These are phyloP conservation scores for Caradrina kadenii DNA, from an alignment of 2,888 invertebrate species.

Conservation along the genomic window DNA sequence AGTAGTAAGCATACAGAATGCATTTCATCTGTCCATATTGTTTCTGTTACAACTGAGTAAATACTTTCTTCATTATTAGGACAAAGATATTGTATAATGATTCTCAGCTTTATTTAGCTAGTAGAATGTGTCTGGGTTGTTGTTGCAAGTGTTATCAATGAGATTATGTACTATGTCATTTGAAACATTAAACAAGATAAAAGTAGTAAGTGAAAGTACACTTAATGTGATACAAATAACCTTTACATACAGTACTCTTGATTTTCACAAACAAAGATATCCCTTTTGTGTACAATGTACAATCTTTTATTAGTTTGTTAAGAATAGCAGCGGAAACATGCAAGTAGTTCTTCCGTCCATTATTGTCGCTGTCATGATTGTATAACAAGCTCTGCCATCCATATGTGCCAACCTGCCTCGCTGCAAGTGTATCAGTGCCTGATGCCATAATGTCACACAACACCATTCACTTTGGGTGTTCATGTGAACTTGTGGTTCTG, in stretches of 20 bases:
- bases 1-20: neutral
- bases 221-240: constrained; percentile 5
- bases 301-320: neutral
- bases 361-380: neutral
- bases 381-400: neutral
- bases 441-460: constrained; percentile 15
- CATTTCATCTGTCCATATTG: constrained; percentile 5
- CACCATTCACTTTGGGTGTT: constrained; percentile 16
- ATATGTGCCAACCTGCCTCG: neutral
- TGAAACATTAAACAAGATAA: constrained; percentile 5
- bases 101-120: constrained; percentile 3
- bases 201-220: constrained; percentile 20
- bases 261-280: neutral
- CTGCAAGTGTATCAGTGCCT: constrained; percentile 24
- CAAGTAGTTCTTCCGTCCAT: neutral
- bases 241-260: neutral
- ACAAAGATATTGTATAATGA: constrained; percentile 9
- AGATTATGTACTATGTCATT: constrained; percentile 7
- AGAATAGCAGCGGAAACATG: neutral
- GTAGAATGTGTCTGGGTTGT: neutral
- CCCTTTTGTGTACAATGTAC: neutral
- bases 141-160: constrained; percentile 15
- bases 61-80: neutral
- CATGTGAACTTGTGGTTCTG: constrained; percentile 1
- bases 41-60: neutral